These are phyloP conservation scores for Microcebus murinus DNA, from an alignment of 2,113 vertebrate genomes.

Conservation along the genomic window DNA sequence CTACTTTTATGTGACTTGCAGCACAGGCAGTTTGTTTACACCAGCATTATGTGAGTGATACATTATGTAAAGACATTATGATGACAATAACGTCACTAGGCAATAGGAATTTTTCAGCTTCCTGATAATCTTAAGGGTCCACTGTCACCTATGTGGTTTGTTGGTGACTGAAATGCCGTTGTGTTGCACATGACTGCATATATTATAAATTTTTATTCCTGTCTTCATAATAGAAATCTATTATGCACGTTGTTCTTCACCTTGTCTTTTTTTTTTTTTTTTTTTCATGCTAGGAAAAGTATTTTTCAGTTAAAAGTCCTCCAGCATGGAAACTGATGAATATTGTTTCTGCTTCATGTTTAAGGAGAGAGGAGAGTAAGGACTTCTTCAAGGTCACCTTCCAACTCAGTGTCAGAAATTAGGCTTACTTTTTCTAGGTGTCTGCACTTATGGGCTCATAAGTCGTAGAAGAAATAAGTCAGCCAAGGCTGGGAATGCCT, in stretches of 20 bases:
- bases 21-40: neutral
- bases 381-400: neutral
- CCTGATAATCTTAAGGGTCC: neutral
- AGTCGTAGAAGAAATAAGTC: neutral
- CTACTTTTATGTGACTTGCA: neutral
- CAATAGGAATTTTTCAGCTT: neutral
- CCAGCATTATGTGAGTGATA: neutral
- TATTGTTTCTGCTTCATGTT: neutral
- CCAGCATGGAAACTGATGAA: neutral
- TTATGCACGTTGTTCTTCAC: neutral
- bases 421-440: neutral
- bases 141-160: neutral
- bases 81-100: neutral
- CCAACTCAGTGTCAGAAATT: neutral
- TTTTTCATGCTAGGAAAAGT: neutral
- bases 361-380: neutral
- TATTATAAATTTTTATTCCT: neutral
- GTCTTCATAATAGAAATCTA: neutral
- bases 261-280: neutral
- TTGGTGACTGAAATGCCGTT: neutral
- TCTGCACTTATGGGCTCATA: neutral
- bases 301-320: neutral
- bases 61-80: neutral
- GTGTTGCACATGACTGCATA: neutral
- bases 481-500: neutral